Percentiles rank a stretch among this genome's conserved stretches.
These are phyloP conservation scores for Pseudoips prasinana DNA, from an alignment of 2,888 invertebrate species.

Conservation along the genomic window DNA sequence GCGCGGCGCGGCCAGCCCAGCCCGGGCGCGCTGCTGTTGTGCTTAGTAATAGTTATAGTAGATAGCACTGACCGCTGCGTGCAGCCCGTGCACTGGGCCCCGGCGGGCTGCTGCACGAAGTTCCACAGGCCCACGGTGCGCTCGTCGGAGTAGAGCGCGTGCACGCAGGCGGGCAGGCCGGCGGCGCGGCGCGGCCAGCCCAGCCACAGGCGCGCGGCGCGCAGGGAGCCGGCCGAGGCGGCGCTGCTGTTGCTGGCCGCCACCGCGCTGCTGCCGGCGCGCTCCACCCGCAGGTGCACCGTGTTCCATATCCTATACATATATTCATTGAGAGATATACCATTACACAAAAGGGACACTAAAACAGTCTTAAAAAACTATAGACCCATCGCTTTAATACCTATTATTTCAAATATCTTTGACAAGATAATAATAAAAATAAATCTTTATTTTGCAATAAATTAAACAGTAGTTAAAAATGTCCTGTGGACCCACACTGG, in stretches of 20 bases:
- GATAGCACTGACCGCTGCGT: background rate
- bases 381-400: too few relatives aligned
- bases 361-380: too few relatives aligned
- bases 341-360: too few relatives aligned
- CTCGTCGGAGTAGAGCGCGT: background rate
- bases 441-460: too few relatives aligned
- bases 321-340: too few relatives aligned
- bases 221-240: conserved; percentile 45
- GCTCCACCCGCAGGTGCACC: conserved; percentile 85
- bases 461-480: too few relatives aligned
- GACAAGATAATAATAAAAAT: too few relatives aligned
- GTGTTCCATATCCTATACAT: conserved; percentile 83
- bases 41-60: too few relatives aligned
- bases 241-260: conserved; percentile 49
- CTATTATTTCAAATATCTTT: too few relatives aligned
- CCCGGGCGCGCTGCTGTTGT: too few relatives aligned
- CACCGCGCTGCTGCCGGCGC: conserved; percentile 43
- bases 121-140: background rate
- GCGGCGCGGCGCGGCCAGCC: conserved; percentile 51
- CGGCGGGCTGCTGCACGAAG: background rate
- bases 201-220: conserved; percentile 56
- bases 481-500: too few relatives aligned
- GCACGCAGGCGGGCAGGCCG: background rate
- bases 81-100: background rate
- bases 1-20: conserved; percentile 22